Conservation (phyloP, 2,113 vertebrate genomes). For the Odocoileus hemionus region DNA sequence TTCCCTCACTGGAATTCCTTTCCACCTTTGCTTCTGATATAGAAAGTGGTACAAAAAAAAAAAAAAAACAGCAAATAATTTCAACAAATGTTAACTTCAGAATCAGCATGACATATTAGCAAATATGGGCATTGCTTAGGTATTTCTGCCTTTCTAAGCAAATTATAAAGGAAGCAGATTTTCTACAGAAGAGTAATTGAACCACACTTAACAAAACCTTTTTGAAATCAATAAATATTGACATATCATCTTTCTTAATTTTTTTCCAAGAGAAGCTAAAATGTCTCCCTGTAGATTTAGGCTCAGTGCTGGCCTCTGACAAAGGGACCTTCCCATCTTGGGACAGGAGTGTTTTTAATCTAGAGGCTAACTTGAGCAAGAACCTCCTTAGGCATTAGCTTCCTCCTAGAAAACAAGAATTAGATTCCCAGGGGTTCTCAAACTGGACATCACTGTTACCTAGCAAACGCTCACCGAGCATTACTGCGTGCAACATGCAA, state of each 20-base stretch:
- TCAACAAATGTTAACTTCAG: constrained; percentile 12
- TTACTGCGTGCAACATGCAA: background rate
- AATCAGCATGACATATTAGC: constrained; percentile 13
- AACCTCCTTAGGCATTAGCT: background rate
- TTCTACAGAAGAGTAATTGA: constrained; percentile 30
- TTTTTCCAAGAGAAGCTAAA: background rate
- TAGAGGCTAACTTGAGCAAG: background rate
- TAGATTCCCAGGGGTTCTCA: background rate
- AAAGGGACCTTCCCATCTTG: background rate
- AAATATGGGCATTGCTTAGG: background rate
- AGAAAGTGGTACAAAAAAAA: background rate
- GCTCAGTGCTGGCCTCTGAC: background rate
- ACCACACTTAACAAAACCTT: background rate
- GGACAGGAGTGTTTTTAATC: background rate
- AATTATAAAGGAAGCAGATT: constrained; percentile 36
- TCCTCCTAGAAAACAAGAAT: background rate
- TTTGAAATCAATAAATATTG: constrained; percentile 25
- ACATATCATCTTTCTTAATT: background rate
- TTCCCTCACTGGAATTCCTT: background rate
- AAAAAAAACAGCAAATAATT: background rate
- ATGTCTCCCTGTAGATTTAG: background rate
- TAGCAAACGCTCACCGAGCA: background rate
- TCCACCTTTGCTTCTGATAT: background rate
- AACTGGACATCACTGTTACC: background rate
- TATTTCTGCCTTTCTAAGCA: constrained; percentile 25